These are phyloP conservation scores for Cranoglanis bouderius DNA, from an alignment of 2,113 vertebrate genomes.

Conservation along the genomic window DNA sequence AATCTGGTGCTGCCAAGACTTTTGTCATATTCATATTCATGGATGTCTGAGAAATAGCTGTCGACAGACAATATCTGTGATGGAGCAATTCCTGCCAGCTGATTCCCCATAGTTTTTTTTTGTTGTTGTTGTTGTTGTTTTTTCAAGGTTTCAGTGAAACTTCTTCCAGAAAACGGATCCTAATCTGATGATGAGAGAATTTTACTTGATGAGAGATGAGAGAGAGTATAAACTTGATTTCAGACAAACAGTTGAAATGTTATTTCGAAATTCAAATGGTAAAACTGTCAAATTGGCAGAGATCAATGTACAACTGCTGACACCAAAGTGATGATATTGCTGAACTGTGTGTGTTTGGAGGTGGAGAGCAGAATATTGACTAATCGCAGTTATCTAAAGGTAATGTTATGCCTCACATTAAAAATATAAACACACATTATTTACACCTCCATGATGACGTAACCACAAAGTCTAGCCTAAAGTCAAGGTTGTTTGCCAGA, in stretches of 20 bases:
- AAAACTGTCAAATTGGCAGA: neutral
- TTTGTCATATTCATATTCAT: conserved; percentile 95
- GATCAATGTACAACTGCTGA: neutral
- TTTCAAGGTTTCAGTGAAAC: neutral
- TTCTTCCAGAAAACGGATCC: conserved; percentile 2
- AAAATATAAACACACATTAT: neutral
- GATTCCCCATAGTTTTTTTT: conserved; percentile 86
- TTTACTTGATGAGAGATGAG: neutral
- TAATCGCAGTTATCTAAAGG: neutral
- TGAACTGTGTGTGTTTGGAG: neutral
- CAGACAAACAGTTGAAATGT: neutral
- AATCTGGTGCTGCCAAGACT: conserved; percentile 96
- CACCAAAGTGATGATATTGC: neutral
- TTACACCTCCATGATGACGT: neutral
- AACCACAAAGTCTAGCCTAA: neutral
- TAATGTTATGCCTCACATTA: too few species aligned
- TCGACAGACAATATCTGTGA: conserved; percentile 98
- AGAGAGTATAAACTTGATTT: too few species aligned
- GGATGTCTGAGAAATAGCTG: conserved; percentile 97
- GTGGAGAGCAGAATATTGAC: neutral
- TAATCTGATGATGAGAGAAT: neutral
- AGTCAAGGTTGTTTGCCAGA: neutral
- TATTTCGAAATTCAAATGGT: too few species aligned
- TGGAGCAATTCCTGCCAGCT: conserved; percentile 95
- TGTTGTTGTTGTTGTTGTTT: too few species aligned